phyloP scores from a whole-genome alignment of 2,113 vertebrate species.

The Bos taurus region ARS-UCD2.0 NC_037352.1:23019501-23020000 shows the following conservation, averaged over 20 bases:
- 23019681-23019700: neutral
- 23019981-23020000: neutral
- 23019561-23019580: neutral
- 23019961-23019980: neutral
- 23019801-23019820: neutral
- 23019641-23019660: neutral
- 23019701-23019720: neutral
- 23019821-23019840: neutral
- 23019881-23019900: neutral
- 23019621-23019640: neutral
- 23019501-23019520: neutral
- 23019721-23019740: neutral
- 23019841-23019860: neutral
- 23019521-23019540: neutral
- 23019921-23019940: neutral
- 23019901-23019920: neutral
- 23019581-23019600: neutral
- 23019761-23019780: neutral
- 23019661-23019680: neutral
- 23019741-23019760: neutral
- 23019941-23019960: neutral
- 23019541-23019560: neutral
- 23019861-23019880: slow-evolving; percentile 6
- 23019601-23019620: neutral
- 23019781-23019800: neutral